Base-by-base conservation (phyloP, 2,113 vertebrate genomes). In the Orthonyx spaldingii region DNA sequence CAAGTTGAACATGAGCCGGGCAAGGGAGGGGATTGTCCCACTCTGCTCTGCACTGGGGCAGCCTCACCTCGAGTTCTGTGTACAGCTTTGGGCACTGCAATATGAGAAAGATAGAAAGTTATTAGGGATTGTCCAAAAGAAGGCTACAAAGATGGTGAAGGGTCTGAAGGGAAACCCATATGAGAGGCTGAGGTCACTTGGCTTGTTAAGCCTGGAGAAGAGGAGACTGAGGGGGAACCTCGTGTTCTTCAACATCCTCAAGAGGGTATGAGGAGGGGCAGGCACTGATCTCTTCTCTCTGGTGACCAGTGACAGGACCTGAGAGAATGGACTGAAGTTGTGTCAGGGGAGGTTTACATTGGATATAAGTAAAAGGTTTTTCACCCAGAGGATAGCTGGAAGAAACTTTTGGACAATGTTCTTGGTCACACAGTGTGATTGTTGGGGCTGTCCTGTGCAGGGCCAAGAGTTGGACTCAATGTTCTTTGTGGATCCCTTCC, bases 1-100 rank as follows among this genome's bases (percentile, higher is more conserved):
- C 37, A 71, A 52, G 21, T 6, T 42, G 69, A 55, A 33, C 1
- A 2, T 44, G 33, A 53, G 46, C 19, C 0, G 0, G 55, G 30
- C 19, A 30, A 70, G 19, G 65, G 55, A 70, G 30, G 55, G 19
- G 55, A 42, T 35, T 60, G 35, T 42, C 46, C 44, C 0, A 1
- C 44, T 42, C 35, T 60, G 44, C 35, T 42, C 46, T 50, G 79
- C 1, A 1, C 23, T 59, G 55, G 35, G 16, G 30, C 6, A 1
- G 33, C 39, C 47, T 26, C 26, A 21, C 37, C 8, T 61, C 7
- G 0, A 44, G 14, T 30, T 0, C 7, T 39, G 33, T 2, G 13
- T 1, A 17, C 33, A 33, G 33, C 17, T 63, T 22, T 44, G 68
- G 27, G 33, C 1, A 2, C 7, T 11, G 27, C 7, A 37, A 16